Percentiles rank a stretch among this genome's conserved stretches.
phyloP scores from a whole-genome alignment of 2,797 vertebrate species.

The Rhodeus uyekii region DNA sequence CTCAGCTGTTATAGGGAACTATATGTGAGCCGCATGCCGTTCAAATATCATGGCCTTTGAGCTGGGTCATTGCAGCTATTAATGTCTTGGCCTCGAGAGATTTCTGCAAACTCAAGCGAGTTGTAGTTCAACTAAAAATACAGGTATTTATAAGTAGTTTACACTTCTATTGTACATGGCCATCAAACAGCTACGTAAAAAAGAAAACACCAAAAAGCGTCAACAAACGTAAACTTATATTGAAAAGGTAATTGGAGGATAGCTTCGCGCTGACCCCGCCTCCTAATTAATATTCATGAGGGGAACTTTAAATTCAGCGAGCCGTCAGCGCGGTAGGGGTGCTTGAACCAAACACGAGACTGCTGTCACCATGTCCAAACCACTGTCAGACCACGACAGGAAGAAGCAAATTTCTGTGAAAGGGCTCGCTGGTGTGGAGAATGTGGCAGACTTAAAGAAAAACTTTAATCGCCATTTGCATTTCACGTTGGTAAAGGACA shows the following conservation, averaged over 20 bases:
- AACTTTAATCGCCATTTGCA: conserved; percentile 94
- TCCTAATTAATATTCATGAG: conserved; percentile 69
- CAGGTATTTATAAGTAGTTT: neutral
- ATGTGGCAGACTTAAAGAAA: conserved; percentile 85
- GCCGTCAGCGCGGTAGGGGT: conserved; percentile 38
- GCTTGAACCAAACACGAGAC: conserved; percentile 54
- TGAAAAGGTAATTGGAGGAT: neutral
- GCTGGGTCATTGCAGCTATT: conserved; percentile 77
- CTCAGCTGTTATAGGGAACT: conserved; percentile 57
- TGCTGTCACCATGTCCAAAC: conserved; percentile 83
- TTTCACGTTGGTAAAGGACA: conserved; percentile 94
- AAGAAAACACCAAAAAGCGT: neutral
- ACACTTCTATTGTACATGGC: neutral
- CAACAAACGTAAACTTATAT: neutral
- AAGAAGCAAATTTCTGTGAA: conserved; percentile 92
- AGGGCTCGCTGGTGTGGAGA: conserved; percentile 89
- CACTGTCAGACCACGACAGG: conserved; percentile 86
- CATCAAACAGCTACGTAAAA: neutral
- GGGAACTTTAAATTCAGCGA: conserved; percentile 63
- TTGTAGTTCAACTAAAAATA: neutral
- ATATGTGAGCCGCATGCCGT: conserved; percentile 79
- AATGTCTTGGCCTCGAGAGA: conserved; percentile 69
- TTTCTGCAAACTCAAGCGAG: neutral
- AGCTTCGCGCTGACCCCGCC: conserved; percentile 57
- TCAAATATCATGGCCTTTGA: conserved; percentile 85